phyloP scores from a whole-genome alignment of 2,113 vertebrate species.

The Trogon melanurus region DNA sequence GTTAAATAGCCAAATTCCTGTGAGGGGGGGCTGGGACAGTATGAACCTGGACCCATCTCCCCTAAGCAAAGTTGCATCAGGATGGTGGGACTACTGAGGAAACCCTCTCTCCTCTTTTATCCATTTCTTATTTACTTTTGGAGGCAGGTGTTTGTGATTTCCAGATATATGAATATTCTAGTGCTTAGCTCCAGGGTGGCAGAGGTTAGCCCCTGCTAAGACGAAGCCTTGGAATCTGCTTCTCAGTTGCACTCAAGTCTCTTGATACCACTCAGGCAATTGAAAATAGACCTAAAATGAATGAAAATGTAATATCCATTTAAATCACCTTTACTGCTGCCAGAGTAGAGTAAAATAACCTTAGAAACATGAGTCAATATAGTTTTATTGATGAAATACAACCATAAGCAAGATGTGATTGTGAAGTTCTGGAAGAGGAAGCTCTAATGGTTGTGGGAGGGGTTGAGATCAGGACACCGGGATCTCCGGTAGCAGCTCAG shows the following conservation, averaged over 20 bases:
- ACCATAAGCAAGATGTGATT: not conserved
- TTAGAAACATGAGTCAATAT: not conserved
- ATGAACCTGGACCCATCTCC: not conserved
- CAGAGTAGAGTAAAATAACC: not conserved
- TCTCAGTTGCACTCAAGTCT: not conserved
- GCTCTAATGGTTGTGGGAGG: not conserved
- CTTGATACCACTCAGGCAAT: not conserved
- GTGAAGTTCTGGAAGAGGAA: not conserved
- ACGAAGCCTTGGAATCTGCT: not conserved
- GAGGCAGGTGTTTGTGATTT: not conserved
- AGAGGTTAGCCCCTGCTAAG: not conserved
- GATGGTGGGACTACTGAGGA: not conserved
- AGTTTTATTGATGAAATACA: not conserved
- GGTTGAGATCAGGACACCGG: not conserved
- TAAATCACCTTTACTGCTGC: conserved; percentile 6
- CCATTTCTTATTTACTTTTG: not conserved
- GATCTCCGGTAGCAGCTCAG: not conserved
- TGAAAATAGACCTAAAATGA: not conserved
- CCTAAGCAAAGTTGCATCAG: accelerated
- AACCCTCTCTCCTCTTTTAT: not conserved
- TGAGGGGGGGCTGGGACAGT: not conserved
- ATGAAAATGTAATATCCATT: not conserved
- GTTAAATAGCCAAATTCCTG: not conserved
- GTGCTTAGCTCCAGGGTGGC: not conserved
- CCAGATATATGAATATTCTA: not conserved